Conservation (phyloP, 2,113 vertebrate genomes). For the Corythoichthys intestinalis region DNA sequence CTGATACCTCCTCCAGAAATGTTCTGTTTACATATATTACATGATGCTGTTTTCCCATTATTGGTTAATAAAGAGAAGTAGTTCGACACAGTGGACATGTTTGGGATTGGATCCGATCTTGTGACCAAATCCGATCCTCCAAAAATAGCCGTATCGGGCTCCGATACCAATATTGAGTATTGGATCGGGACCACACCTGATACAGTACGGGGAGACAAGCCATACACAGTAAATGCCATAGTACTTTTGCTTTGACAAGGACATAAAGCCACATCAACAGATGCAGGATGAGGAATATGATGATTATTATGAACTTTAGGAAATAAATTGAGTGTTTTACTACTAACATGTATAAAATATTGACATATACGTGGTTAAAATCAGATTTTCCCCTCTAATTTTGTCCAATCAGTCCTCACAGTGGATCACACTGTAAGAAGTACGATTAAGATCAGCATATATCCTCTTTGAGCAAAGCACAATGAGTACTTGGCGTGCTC, state of each 20-base stretch:
- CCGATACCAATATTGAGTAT: too few relatives aligned
- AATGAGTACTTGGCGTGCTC: neutral
- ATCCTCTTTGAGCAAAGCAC: slow-evolving; percentile 4
- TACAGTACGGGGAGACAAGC: too few relatives aligned
- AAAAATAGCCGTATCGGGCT: too few relatives aligned
- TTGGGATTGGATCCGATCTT: too few relatives aligned
- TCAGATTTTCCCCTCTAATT: neutral
- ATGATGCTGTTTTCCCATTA: too few relatives aligned
- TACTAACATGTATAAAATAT: neutral
- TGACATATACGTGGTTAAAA: neutral
- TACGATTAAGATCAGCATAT: neutral
- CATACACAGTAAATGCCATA: neutral
- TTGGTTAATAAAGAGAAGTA: too few relatives aligned
- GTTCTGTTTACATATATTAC: too few relatives aligned
- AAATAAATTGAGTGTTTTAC: neutral
- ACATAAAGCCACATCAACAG: neutral
- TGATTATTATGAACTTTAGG: neutral
- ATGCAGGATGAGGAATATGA: neutral
- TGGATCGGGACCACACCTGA: too few relatives aligned
- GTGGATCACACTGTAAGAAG: neutral
- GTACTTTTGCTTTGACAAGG: neutral
- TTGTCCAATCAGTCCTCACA: neutral
- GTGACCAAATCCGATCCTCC: too few relatives aligned
- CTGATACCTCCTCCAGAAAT: too few relatives aligned
- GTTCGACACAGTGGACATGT: too few relatives aligned